Evolutionary conservation across 2,888 invertebrate species (phyloP).

Genomic region (Fragum sueziense): DNA sequence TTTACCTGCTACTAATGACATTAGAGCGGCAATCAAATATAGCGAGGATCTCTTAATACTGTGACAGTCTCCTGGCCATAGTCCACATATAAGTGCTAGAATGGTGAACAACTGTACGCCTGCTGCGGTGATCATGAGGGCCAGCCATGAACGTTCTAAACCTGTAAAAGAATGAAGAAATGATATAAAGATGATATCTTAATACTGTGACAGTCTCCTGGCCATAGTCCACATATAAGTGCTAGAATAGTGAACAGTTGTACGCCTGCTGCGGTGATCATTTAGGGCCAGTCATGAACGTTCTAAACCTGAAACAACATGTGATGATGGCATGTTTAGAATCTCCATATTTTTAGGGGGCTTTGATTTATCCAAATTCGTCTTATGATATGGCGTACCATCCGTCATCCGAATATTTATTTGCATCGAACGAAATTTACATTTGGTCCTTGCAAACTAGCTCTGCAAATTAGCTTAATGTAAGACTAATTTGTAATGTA

Average conservation of each 20-base stretch:
- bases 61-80: conserved; percentile 70
- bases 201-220: conserved; percentile 62
- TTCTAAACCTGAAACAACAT: conserved; percentile 70
- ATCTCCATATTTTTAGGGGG: too few relatives aligned
- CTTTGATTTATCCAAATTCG: too few relatives aligned
- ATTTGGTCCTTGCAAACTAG: too few relatives aligned
- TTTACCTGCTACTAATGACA: conserved; percentile 70
- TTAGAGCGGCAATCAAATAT: conserved; percentile 63
- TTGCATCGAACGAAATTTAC: too few relatives aligned
- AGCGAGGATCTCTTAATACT: conserved; percentile 59
- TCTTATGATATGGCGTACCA: too few relatives aligned
- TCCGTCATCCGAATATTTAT: too few relatives aligned
- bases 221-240: conserved; percentile 71
- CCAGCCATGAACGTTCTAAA: conserved; percentile 70
- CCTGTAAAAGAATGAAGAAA: conserved; percentile 55
- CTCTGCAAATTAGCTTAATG: too few relatives aligned
- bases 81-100: conserved; percentile 69
- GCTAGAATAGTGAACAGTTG: conserved; percentile 67
- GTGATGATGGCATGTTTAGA: too few relatives aligned
- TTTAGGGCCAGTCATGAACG: conserved; percentile 68
- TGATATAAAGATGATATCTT: conserved; percentile 62
- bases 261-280: conserved; percentile 63
- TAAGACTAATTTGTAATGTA: too few relatives aligned
- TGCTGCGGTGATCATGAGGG: conserved; percentile 64
- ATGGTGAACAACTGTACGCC: conserved; percentile 66